Base-by-base conservation (phyloP, 1,140 invertebrate genomes). In the Drosophila repleta region DNA sequence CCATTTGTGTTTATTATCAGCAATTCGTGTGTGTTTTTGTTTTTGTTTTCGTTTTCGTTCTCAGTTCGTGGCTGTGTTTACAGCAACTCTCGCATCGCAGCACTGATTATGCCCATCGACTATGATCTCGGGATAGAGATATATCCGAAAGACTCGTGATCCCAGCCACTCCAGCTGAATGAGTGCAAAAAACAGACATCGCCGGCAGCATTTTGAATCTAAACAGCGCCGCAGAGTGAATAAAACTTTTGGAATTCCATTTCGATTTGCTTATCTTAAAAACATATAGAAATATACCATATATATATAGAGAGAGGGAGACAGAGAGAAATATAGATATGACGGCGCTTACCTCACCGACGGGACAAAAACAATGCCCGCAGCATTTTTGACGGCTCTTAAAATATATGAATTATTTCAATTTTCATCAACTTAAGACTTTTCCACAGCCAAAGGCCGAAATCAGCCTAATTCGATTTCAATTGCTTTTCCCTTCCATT, bases 201-300 rank as follows among this genome's bases (percentile, higher is more conserved):
- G 5, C 4, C 13, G 24, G 29, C 32, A 21, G 49, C 18, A 52
- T 56, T 74, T 52, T 35, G 35, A 76, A 77, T 72, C 62, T 79
- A 79, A 83, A 84, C 75, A 83, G 56, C n/a, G 17, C 15, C 37
- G 51, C 26, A 45, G 24, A 72, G 80, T 84, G 79, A 79, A 83
- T 83, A 76, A 72, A 83, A 67, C 67, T 65, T 55, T 75, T 79
- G 79, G 79, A 83, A 83, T 84, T 76, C 79, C 61, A 26, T 45
- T 53, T 64, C 63, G 63, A 49, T 60, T 39, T 24, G 18, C 41
- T 21, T 15, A 32, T 46, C 13, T 35, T 35, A 35, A 35, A 35
- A 35, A 35, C 32, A 13, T 11, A 35, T 35, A 35, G 8, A 35
- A 15, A 41, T 58, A n/a, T 26, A 17, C 2, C 4, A 49, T 35